Conservation (phyloP, 1,140 invertebrate species). For the Zaprionus camerounensis region DNA sequence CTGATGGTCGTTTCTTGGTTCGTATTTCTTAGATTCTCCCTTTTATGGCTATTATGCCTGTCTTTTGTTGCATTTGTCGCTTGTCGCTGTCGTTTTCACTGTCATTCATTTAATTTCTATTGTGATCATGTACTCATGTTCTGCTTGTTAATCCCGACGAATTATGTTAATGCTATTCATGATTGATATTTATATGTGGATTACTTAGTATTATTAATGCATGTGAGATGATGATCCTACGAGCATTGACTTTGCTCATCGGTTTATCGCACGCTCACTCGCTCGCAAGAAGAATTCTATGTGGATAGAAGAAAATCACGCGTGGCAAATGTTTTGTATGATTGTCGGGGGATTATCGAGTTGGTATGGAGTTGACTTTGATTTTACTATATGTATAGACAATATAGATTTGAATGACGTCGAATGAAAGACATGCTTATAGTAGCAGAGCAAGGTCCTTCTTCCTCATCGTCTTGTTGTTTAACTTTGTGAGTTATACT, state of each 20-base stretch:
- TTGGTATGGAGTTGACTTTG: slow-evolving; percentile 18
- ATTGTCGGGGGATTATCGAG: slow-evolving; percentile 3
- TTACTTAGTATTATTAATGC: slow-evolving; percentile 29
- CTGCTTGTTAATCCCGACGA: slow-evolving; percentile 21
- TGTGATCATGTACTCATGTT: slow-evolving; percentile 21
- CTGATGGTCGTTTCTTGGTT: slow-evolving; percentile 36
- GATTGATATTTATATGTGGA: slow-evolving; percentile 26
- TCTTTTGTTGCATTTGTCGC: slow-evolving; percentile 39
- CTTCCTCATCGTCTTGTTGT: neutral
- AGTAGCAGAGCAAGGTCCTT: slow-evolving; percentile 17
- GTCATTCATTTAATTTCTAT: slow-evolving; percentile 45
- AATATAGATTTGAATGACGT: neutral
- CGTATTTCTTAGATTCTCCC: slow-evolving; percentile 3
- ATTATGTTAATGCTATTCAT: slow-evolving; percentile 24
- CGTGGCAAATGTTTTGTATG: slow-evolving; percentile 28
- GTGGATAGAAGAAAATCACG: slow-evolving; percentile 28
- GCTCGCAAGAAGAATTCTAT: slow-evolving; percentile 34
- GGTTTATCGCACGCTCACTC: slow-evolving; percentile 60
- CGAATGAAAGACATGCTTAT: slow-evolving; percentile 30
- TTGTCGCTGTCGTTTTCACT: slow-evolving; percentile 31
- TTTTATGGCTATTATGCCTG: slow-evolving; percentile 28
- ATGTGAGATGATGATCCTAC: neutral
- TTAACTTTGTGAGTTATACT: neutral
- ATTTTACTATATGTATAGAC: slow-evolving; percentile 2
- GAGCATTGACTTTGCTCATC: slow-evolving; percentile 1